These are phyloP conservation scores for Xestia rhomboidea DNA, from an alignment of 2,888 invertebrate genomes.

Conservation along the genomic window DNA sequence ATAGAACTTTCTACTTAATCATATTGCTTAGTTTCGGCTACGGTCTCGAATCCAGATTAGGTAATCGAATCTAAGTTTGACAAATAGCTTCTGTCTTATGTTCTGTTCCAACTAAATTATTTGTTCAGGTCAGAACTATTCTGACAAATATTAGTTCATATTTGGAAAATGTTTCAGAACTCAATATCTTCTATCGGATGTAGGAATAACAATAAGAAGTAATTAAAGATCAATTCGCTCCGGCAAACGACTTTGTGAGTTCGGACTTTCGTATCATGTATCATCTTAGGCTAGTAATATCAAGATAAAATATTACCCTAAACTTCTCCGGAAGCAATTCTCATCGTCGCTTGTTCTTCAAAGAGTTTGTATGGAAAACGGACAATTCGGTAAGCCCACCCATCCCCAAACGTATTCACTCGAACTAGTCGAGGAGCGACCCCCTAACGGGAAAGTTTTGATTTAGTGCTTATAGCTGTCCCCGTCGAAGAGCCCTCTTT, in stretches of 20 bases:
- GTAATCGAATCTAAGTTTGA: constrained; percentile 61
- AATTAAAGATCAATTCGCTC: constrained; percentile 52
- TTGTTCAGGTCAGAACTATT: constrained; percentile 47
- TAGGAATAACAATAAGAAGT: constrained; percentile 53
- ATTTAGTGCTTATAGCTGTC: constrained; percentile 90
- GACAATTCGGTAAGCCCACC: constrained; percentile 78
- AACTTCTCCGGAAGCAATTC: constrained; percentile 73
- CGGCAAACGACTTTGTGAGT: constrained; percentile 44
- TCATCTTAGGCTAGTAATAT: constrained; percentile 67
- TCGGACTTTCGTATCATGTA: constrained; percentile 45
- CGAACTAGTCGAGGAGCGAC: constrained; percentile 80
- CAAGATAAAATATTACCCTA: constrained; percentile 71
- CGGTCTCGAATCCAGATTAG: constrained; percentile 45
- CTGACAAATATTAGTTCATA: constrained; percentile 52
- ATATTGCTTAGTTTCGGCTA: constrained; percentile 61
- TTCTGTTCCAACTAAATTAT: constrained; percentile 40
- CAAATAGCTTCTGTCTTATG: constrained; percentile 51
- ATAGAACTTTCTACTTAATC: constrained; percentile 61
- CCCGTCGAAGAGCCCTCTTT: constrained; percentile 85
- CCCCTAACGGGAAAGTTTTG: constrained; percentile 88
- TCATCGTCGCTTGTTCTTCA: constrained; percentile 74
- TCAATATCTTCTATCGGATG: constrained; percentile 42
- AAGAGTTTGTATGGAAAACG: constrained; percentile 79
- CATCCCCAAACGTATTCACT: constrained; percentile 82
- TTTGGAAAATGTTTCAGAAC: constrained; percentile 50